These are phyloP conservation scores for Protomyctophum bolini DNA, from an alignment of 2,113 vertebrate species.

Conservation along the genomic window DNA sequence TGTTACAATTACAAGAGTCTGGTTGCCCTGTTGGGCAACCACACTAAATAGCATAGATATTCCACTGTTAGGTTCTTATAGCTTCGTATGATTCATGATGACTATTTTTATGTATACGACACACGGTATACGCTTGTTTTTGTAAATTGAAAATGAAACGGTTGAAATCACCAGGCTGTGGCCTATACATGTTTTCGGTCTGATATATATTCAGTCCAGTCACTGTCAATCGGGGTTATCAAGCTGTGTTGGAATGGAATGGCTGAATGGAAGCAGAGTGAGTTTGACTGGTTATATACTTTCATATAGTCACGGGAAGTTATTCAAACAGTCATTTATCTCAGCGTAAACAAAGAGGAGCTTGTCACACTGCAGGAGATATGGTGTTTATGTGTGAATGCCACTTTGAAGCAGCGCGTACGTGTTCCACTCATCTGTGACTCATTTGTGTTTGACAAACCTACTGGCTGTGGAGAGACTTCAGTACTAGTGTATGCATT, in stretches of 20 bases:
- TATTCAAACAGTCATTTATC: slow-evolving; percentile 78
- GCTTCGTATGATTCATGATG: too few species aligned
- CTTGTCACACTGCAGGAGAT: slow-evolving; percentile 75
- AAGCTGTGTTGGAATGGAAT: too few species aligned
- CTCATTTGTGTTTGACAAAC: slow-evolving; percentile 69
- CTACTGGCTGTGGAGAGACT: slow-evolving; percentile 39
- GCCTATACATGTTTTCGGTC: slow-evolving; percentile 39
- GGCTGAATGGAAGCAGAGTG: slow-evolving; percentile 75
- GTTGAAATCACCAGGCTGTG: slow-evolving; percentile 27
- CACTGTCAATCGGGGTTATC: slow-evolving; percentile 72
- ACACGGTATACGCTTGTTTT: too few species aligned
- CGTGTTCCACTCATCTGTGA: slow-evolving; percentile 60
- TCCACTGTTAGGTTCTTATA: too few species aligned
- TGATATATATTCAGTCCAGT: slow-evolving; percentile 63
- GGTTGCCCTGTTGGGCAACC: too few species aligned
- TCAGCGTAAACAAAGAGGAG: slow-evolving; percentile 74
- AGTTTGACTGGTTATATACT: slow-evolving; percentile 70
- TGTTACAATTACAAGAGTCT: too few species aligned
- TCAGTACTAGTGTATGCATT: slow-evolving; percentile 50
- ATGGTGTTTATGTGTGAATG: slow-evolving; percentile 70
- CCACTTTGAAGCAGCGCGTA: slow-evolving; percentile 69
- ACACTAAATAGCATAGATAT: too few species aligned
- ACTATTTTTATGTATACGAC: too few species aligned
- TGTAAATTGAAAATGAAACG: too few species aligned
- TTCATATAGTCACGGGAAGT: slow-evolving; percentile 72